Percentiles rank a stretch among this genome's conserved stretches.
These are phyloP conservation scores for Aldabrachelys gigantea DNA, from an alignment of 2,113 vertebrate genomes.

Conservation along the genomic window DNA sequence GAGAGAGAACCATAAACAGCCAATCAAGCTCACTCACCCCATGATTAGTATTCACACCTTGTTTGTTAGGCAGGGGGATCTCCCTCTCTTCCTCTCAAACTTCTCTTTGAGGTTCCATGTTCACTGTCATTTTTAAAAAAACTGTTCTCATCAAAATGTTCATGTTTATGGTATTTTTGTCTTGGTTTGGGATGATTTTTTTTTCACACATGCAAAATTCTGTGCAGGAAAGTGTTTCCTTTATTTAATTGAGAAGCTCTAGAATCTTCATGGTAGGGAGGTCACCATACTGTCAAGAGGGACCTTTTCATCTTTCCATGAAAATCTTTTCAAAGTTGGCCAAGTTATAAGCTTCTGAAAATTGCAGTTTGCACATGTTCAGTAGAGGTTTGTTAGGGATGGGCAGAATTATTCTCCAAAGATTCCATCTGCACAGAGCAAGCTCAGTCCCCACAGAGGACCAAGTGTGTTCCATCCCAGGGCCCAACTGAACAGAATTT, in stretches of 20 bases:
- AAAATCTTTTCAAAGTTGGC: not conserved
- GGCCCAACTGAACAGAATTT: not conserved
- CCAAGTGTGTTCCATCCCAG: not conserved
- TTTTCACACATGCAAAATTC: not conserved
- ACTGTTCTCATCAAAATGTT: not conserved
- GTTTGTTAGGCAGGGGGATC: no score
- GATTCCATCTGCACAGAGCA: not conserved
- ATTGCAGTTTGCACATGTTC: not conserved
- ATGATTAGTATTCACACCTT: no score
- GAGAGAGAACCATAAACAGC: no score
- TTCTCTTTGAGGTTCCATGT: no score
- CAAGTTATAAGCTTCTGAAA: not conserved
- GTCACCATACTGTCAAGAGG: not conserved
- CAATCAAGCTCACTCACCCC: no score
- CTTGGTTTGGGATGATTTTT: not conserved
- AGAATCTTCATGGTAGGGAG: not conserved
- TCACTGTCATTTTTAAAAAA: not conserved
- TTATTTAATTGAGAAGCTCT: not conserved
- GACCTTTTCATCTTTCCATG: not conserved
- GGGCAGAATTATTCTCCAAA: not conserved
- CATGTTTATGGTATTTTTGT: not conserved
- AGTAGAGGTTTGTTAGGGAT: not conserved
- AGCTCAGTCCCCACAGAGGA: not conserved
- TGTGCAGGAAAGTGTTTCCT: not conserved
- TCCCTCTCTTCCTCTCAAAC: no score